Evolutionary conservation across 2,113 vertebrate species (phyloP).

Genomic region (Cephalopterus ornatus): DNA sequence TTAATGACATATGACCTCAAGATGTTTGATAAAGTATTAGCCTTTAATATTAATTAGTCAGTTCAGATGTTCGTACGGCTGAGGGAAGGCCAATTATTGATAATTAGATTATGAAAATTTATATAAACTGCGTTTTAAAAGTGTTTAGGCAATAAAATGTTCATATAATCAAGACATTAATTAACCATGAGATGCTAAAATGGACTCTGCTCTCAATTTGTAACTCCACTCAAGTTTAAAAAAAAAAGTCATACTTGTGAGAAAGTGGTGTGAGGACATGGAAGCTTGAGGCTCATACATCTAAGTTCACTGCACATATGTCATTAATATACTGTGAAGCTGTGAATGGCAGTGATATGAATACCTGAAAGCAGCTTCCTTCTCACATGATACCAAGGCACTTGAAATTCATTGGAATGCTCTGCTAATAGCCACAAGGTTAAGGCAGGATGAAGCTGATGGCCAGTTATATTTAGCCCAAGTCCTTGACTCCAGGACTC

Average conservation of each 20-base stretch:
- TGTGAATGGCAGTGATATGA: neutral
- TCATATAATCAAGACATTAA: neutral
- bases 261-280: neutral
- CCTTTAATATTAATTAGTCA: neutral
- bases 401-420: neutral
- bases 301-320: neutral
- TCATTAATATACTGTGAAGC: neutral
- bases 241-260: neutral
- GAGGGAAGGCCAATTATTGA: neutral
- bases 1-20: neutral
- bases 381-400: neutral
- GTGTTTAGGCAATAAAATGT: neutral
- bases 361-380: neutral
- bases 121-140: neutral
- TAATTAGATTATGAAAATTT: neutral
- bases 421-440: neutral
- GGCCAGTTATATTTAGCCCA: neutral
- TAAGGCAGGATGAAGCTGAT: neutral
- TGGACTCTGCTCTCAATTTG: neutral
- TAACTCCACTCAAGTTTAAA: neutral
- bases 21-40: neutral
- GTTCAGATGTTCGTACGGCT: neutral
- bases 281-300: neutral
- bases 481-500: neutral
- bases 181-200: neutral